Evolutionary conservation across 64 coral and sea anemone species (phyloP).

Genomic region (Stichodactyla mertensii): DNA sequence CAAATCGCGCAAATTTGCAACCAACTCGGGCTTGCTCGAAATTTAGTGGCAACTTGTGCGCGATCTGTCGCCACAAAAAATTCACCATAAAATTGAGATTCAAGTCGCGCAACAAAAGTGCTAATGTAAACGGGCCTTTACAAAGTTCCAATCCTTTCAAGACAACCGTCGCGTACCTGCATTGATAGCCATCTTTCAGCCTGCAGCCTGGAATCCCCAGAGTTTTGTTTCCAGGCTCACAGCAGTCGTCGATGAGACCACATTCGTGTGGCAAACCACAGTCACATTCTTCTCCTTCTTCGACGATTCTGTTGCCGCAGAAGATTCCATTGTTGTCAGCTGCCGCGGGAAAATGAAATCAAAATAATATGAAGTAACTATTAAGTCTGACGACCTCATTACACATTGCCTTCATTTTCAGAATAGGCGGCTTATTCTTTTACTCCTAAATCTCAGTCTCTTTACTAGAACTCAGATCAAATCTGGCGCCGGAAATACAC

Average conservation of each 20-base stretch:
- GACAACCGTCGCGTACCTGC: conserved; percentile 51
- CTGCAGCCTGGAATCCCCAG: conserved; percentile 43
- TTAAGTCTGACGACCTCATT: not conserved
- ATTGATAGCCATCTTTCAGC: conserved; percentile 50
- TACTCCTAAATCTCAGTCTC: too few species aligned
- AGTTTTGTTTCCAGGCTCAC: conserved; percentile 41
- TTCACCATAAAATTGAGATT: too few species aligned
- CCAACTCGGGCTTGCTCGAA: too few species aligned
- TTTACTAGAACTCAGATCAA: too few species aligned
- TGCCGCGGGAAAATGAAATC: conserved; percentile 4
- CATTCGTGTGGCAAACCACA: conserved; percentile 70
- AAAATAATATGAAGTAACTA: not conserved
- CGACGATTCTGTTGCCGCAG: conserved; percentile 90
- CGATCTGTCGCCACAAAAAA: too few species aligned
- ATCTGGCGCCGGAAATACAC: too few species aligned
- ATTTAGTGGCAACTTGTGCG: too few species aligned
- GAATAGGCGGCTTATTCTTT: too few species aligned
- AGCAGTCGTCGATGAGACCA: conserved; percentile 61
- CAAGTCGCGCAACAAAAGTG: too few species aligned
- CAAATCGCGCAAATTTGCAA: too few species aligned
- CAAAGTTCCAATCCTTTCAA: not conserved
- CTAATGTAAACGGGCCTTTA: too few species aligned
- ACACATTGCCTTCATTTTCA: too few species aligned
- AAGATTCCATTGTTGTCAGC: conserved; percentile 54
- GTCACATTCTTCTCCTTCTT: conserved; percentile 82